These are phyloP conservation scores for Hydropsyche tenuis DNA, from an alignment of 1,140 invertebrate genomes.

Conservation along the genomic window DNA sequence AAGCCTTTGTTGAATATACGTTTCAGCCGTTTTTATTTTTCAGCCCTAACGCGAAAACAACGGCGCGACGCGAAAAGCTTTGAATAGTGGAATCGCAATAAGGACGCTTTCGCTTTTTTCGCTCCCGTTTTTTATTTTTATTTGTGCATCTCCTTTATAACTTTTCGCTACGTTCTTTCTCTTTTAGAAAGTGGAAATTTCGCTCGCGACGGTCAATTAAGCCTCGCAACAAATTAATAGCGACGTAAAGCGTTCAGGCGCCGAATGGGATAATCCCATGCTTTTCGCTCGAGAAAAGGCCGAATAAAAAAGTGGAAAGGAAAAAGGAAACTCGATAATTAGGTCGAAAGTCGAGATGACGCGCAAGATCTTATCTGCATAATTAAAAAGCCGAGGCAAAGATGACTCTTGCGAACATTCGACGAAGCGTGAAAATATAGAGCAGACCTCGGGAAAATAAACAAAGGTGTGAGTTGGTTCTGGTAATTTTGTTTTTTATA, in stretches of 20 bases:
- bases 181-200: no score
- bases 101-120: not conserved
- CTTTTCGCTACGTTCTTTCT: no score
- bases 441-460: no score
- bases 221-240: conserved; percentile 18
- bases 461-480: no score
- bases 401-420: not conserved
- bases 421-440: no score
- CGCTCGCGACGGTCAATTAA: not conserved
- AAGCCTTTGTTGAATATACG: not conserved
- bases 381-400: conserved; percentile 26
- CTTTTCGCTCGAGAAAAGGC: conserved; percentile 12
- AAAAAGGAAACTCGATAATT: conserved; percentile 21
- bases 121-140: not conserved
- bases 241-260: conserved; percentile 14
- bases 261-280: conserved; percentile 6
- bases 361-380: conserved; percentile 23
- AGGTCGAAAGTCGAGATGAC: conserved; percentile 25
- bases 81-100: not conserved
- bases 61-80: not conserved
- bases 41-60: not conserved
- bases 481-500: no score
- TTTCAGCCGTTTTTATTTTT: not conserved
- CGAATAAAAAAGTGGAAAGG: not conserved
- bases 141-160: not conserved